Evolutionary conservation across 1,140 invertebrate genomes (phyloP).

Genomic region (Ips typographus): DNA sequence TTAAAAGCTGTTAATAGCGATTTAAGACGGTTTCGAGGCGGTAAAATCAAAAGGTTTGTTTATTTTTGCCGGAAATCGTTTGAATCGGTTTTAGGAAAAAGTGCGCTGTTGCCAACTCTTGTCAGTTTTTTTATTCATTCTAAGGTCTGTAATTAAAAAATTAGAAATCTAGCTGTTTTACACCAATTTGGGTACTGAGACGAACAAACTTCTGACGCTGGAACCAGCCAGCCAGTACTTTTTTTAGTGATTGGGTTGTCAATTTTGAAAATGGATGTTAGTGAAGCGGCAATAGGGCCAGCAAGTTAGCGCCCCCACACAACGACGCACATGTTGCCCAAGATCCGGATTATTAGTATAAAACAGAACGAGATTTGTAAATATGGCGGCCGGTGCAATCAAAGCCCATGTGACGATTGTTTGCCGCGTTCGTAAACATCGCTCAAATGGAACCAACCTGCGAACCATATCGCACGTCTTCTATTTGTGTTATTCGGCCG

Average conservation of each 20-base stretch:
- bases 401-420: slow-evolving; percentile 38
- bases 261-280: no score
- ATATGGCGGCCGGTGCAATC: slow-evolving; percentile 31
- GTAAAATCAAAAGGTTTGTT: slow-evolving; percentile 12
- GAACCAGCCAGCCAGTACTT: no score
- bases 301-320: slow-evolving; percentile 31
- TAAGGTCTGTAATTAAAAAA: no score
- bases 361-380: slow-evolving; percentile 35
- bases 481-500: slow-evolving; percentile 27
- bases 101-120: slow-evolving; percentile 10
- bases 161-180: no score
- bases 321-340: slow-evolving; percentile 32
- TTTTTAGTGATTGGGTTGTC: no score
- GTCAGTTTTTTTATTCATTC: not conserved
- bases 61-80: slow-evolving; percentile 17
- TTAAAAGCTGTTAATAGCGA: slow-evolving; percentile 20
- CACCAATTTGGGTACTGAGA: no score
- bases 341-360: slow-evolving; percentile 37
- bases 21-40: slow-evolving; percentile 8
- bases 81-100: not conserved
- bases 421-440: slow-evolving; percentile 35
- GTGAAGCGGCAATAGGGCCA: no score
- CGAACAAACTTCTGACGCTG: no score
- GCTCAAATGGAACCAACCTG: slow-evolving; percentile 34
- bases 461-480: slow-evolving; percentile 36